phyloP scores from a whole-genome alignment of 2,113 vertebrate genomes.

The Phrynosoma blainvillii region DNA sequence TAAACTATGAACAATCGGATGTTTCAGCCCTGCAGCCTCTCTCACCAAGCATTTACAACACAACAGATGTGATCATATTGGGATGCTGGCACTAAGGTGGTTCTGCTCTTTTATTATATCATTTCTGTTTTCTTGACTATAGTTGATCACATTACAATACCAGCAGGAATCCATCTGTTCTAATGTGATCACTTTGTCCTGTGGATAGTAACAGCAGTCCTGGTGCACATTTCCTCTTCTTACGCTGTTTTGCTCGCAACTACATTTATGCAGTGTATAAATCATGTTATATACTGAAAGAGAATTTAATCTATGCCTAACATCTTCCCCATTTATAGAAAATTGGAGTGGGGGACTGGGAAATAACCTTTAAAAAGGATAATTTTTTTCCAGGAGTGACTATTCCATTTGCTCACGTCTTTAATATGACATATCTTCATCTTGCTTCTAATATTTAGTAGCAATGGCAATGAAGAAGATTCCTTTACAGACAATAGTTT shows the following conservation, averaged over 20 bases:
- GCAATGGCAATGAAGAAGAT: background rate
- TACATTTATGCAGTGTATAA: background rate
- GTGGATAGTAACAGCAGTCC: background rate
- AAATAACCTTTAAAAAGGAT: background rate
- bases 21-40: background rate
- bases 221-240: background rate
- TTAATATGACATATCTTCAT: background rate
- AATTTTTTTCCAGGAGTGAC: background rate
- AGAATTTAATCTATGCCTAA: background rate
- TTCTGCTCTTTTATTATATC: conserved; percentile 5
- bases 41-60: background rate
- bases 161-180: conserved; percentile 18
- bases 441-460: background rate
- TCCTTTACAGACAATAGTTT: background rate
- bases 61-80: conserved; percentile 17
- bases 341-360: background rate
- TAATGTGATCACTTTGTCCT: conserved; percentile 10
- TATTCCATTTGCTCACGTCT: background rate
- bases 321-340: background rate
- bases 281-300: background rate
- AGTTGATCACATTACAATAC: conserved; percentile 18
- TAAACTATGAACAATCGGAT: background rate
- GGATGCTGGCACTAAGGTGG: conserved; percentile 1
- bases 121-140: conserved; percentile 4
- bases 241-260: background rate